These are phyloP conservation scores for Palaemon carinicauda DNA, from an alignment of 1,140 invertebrate species.

Conservation along the genomic window DNA sequence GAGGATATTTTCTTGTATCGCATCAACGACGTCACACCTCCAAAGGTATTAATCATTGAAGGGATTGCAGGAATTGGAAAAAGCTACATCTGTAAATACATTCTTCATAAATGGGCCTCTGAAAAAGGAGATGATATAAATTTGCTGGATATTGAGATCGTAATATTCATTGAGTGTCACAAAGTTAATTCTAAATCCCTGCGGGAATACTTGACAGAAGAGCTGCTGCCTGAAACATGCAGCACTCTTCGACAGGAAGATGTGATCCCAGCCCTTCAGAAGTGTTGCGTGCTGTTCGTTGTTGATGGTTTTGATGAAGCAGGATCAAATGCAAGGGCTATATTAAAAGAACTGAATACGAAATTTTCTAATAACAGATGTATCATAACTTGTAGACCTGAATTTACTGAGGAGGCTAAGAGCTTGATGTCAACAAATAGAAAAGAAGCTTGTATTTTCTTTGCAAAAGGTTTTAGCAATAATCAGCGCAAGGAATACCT, in stretches of 20 bases:
- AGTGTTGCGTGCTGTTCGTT: neutral
- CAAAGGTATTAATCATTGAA: neutral
- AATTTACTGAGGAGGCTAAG: neutral
- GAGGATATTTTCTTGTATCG: neutral
- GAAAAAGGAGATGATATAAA: neutral
- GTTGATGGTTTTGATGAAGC: conserved; percentile 1
- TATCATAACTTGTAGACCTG: neutral
- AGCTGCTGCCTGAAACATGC: neutral
- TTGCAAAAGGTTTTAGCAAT: neutral
- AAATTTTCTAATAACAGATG: neutral
- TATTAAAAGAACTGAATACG: neutral
- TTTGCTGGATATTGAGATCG: neutral
- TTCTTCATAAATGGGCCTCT: neutral
- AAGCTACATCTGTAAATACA: neutral
- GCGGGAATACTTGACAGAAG: neutral
- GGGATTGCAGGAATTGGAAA: neutral
- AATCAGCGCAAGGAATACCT: neutral
- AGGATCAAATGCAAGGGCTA: neutral
- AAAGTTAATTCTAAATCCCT: neutral
- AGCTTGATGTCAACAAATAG: neutral
- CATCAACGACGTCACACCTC: neutral
- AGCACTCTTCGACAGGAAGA: neutral
- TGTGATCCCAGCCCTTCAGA: neutral
- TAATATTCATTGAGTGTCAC: neutral
- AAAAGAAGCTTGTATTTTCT: neutral